Evolutionary conservation across 2,113 vertebrate species (phyloP), one percentile per base, ranked within the genome.

Genomic region (Limnothrissa miodon): DNA sequence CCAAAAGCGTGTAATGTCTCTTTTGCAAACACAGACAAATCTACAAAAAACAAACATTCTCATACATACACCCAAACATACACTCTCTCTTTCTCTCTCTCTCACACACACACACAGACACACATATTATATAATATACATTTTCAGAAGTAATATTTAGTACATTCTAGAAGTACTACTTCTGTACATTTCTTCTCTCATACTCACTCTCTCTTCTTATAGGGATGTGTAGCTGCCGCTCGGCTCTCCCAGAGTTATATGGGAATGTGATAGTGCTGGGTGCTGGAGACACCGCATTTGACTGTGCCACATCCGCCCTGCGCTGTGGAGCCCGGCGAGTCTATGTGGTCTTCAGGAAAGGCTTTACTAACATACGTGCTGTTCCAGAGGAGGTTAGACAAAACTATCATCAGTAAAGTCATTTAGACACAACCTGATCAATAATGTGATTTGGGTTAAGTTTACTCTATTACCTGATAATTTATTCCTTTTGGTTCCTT

Each of bases 291-390:
- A 99, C 97, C 0, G 97, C 97, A 11, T 99, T 99, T 82, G 98
- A 99, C 94, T 99, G 98, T 39, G 96, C 97, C n/a, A 98, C 98
- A 39, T 99, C 97, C 13, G 97, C 98, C 59, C 92, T 99, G 78
- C 97, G 97, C 85, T 99, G 97, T n/a, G 98, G 98, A 81, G 98
- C 98, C 89, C 95, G 84, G 6, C 95, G 95, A 0, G 97, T 99
- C n/a, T 98, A 93, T 45, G 90, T 99, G 80, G 96, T 91, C 88
- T 99, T 98, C 93, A 94, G 97, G 88, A 98, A 96, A 90, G 97
- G 98, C 78, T 98, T 99, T 93, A 97, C 95, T 80, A 96, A 97
- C 86, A 93, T 98, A 85, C 93, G 96, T 79, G 97, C 97, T 7
- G 97, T 97, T 89, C 97, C 96, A 5, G 97, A 99, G 90, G 97